These are phyloP conservation scores for Chirona hameri DNA, from an alignment of 2,888 invertebrate species.

Conservation along the genomic window DNA sequence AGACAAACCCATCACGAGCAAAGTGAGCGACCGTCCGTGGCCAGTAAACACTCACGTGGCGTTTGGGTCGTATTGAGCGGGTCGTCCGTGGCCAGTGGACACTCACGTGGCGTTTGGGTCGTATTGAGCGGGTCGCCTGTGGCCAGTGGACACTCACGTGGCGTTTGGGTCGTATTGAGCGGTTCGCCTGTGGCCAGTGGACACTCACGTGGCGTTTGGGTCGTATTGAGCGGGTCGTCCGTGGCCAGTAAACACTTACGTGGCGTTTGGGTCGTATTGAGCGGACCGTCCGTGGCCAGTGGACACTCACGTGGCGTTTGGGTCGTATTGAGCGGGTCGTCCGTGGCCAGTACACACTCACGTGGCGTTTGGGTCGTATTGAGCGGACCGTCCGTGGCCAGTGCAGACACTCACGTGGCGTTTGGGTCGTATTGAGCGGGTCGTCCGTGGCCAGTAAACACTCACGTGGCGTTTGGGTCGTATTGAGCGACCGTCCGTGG, in stretches of 20 bases:
- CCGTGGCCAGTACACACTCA: too few species aligned
- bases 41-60: slow-evolving; percentile 98
- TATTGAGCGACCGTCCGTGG: slow-evolving; percentile 59
- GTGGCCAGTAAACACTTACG: too few species aligned
- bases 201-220: slow-evolving; percentile 97
- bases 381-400: too few species aligned
- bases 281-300: too few species aligned
- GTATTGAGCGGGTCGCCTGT: slow-evolving; percentile 58
- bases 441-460: too few species aligned
- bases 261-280: slow-evolving; percentile 97
- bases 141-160: too few species aligned
- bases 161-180: slow-evolving; percentile 94
- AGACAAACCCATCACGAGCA: too few species aligned
- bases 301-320: slow-evolving; percentile 96
- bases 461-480: slow-evolving; percentile 98
- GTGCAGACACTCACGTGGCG: slow-evolving; percentile 96
- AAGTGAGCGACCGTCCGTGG: too few species aligned
- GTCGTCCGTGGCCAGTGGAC: too few species aligned
- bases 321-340: slow-evolving; percentile 72
- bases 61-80: slow-evolving; percentile 86
- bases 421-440: slow-evolving; percentile 85
- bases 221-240: slow-evolving; percentile 66
- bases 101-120: slow-evolving; percentile 98
- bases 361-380: slow-evolving; percentile 99
- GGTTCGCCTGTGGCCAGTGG: too few species aligned